These are phyloP conservation scores for Tyrophagus putrescentiae DNA, from an alignment of 1,140 invertebrate species.

Conservation along the genomic window DNA sequence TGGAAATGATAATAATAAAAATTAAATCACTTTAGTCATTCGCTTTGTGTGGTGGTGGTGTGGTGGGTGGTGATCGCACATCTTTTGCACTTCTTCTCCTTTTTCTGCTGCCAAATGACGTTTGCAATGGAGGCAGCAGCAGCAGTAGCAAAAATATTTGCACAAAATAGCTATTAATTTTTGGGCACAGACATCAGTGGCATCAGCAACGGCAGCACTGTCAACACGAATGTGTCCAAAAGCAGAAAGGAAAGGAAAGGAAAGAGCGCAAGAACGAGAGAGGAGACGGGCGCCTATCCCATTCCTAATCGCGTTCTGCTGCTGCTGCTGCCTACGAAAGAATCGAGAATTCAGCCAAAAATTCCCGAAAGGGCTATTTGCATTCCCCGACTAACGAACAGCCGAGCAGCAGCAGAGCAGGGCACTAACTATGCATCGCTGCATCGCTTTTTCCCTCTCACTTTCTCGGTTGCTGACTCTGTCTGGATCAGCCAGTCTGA, in stretches of 20 bases:
- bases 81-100: background rate
- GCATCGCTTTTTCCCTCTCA: constrained; percentile 1
- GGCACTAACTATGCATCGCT: constrained; percentile 1
- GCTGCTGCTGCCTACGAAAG: constrained; percentile 3
- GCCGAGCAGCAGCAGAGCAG: background rate
- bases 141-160: constrained; percentile 8
- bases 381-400: constrained; percentile 15
- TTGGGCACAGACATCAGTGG: too few relatives aligned
- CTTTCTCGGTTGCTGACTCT: too few relatives aligned
- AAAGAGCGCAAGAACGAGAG: background rate
- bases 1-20: constrained; percentile 7
- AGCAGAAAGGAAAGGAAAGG: too few relatives aligned
- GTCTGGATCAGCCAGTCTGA: too few relatives aligned
- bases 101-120: too few relatives aligned
- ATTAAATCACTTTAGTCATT: constrained; percentile 15
- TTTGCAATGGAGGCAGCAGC: background rate
- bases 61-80: too few relatives aligned
- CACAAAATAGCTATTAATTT: constrained; percentile 19
- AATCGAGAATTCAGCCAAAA: background rate
- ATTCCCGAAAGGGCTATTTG: constrained; percentile 18
- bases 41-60: too few relatives aligned
- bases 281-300: background rate
- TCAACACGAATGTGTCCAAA: too few relatives aligned
- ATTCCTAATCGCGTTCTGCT: background rate
- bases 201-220: too few relatives aligned